Evolutionary conservation across 2,888 invertebrate genomes (phyloP).

Genomic region (Cancer borealis): DNA sequence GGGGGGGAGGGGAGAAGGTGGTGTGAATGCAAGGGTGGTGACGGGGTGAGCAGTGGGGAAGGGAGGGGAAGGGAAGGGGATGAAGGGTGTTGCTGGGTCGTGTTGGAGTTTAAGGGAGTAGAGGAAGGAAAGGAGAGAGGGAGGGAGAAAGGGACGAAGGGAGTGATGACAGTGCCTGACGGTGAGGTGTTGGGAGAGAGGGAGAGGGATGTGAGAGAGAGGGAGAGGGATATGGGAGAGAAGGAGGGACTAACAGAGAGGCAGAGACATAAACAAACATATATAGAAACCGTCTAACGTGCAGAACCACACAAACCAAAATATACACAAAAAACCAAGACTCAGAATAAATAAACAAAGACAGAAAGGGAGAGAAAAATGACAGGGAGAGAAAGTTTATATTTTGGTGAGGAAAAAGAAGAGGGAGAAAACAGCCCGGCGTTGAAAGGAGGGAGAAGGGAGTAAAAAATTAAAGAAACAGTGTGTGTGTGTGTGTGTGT

Average conservation of each 20-base stretch:
- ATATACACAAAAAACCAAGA: neutral
- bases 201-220: neutral
- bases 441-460: neutral
- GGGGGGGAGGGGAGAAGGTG: neutral
- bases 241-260: neutral
- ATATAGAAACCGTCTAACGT: neutral
- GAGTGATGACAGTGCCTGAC: conserved; percentile 17
- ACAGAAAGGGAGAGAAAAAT: neutral
- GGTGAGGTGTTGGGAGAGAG: neutral
- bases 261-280: neutral
- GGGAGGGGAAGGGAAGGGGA: neutral
- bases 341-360: neutral
- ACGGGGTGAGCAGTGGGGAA: neutral
- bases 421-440: neutral
- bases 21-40: conserved; percentile 29
- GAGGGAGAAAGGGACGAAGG: neutral
- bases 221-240: no score
- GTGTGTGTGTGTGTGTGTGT: conserved; percentile 3
- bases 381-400: neutral
- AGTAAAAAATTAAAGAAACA: neutral
- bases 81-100: neutral
- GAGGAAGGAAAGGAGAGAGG: neutral
- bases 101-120: conserved; percentile 22
- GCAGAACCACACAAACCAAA: neutral
- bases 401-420: conserved; percentile 11